phyloP scores from a whole-genome alignment of 2,888 invertebrate species.

The Ligdia adustata region DNA sequence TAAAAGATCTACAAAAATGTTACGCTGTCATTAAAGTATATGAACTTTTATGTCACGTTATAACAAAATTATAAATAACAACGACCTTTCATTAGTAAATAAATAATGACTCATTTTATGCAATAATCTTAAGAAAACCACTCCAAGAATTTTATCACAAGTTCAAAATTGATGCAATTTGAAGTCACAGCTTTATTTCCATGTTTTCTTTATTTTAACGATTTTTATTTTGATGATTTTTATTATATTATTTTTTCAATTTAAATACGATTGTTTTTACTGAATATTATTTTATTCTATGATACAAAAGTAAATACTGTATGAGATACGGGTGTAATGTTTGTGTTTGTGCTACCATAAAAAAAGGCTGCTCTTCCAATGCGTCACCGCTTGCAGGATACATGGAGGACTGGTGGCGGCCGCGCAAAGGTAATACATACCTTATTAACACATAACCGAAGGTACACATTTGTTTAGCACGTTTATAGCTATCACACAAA shows the following conservation, averaged over 20 bases:
- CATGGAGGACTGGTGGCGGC: conserved; percentile 99
- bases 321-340: conserved; percentile 79
- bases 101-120: too few relatives aligned
- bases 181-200: too few relatives aligned
- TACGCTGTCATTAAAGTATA: too few relatives aligned
- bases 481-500: conserved; percentile 29
- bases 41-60: too few relatives aligned
- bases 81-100: too few relatives aligned
- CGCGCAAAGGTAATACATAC: conserved; percentile 94
- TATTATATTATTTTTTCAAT: conserved; percentile 41
- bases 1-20: too few relatives aligned
- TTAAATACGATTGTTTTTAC: neutral
- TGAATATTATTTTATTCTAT: conserved; percentile 5
- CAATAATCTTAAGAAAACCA: too few relatives aligned
- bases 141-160: too few relatives aligned
- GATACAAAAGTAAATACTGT: conserved; percentile 79
- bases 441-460: conserved; percentile 60
- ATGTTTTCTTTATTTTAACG: too few relatives aligned
- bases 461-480: conserved; percentile 42
- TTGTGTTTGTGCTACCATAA: conserved; percentile 85
- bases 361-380: conserved; percentile 87
- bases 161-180: too few relatives aligned
- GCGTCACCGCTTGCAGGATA: conserved; percentile 98
- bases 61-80: too few relatives aligned
- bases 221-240: too few relatives aligned